Percentiles rank a stretch among this genome's conserved stretches.
Conservation (phyloP, 2,113 vertebrate species). For the Tretioscincus oriximinensis region DNA sequence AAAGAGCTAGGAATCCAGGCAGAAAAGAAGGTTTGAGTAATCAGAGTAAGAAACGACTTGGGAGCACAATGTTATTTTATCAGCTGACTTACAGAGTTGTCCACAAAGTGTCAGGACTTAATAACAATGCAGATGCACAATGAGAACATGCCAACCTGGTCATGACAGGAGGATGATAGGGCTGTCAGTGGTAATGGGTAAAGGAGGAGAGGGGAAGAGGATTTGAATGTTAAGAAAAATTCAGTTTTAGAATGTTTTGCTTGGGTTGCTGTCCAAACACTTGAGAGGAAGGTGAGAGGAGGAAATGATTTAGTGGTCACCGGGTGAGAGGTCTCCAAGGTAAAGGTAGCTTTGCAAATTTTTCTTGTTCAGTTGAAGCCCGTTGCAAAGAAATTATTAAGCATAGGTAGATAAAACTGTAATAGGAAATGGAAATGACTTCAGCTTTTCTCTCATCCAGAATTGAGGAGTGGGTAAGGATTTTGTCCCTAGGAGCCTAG, state of each 20-base stretch:
- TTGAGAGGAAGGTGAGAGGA: not conserved
- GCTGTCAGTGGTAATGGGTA: slow-evolving; percentile 10
- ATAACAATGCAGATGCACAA: slow-evolving; percentile 24
- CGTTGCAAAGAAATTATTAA: not conserved
- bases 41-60: slow-evolving; percentile 14
- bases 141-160: not conserved
- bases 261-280: slow-evolving; percentile 13
- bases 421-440: not conserved
- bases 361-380: not conserved
- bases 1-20: not conserved
- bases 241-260: not conserved
- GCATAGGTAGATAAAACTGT: not conserved
- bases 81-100: slow-evolving; percentile 1
- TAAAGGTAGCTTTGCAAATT: not conserved
- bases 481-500: too few species aligned
- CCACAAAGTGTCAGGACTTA: slow-evolving; percentile 12
- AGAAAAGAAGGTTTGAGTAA: not conserved
- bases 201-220: slow-evolving; percentile 2
- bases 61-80: slow-evolving; percentile 6
- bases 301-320: slow-evolving; percentile 14
- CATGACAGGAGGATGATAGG: slow-evolving; percentile 2
- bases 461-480: not conserved
- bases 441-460: not conserved
- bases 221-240: not conserved
- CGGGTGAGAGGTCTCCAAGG: not conserved